Evolutionary conservation across 2,113 vertebrate species (phyloP).

Genomic region (Nannospalax galili): DNA sequence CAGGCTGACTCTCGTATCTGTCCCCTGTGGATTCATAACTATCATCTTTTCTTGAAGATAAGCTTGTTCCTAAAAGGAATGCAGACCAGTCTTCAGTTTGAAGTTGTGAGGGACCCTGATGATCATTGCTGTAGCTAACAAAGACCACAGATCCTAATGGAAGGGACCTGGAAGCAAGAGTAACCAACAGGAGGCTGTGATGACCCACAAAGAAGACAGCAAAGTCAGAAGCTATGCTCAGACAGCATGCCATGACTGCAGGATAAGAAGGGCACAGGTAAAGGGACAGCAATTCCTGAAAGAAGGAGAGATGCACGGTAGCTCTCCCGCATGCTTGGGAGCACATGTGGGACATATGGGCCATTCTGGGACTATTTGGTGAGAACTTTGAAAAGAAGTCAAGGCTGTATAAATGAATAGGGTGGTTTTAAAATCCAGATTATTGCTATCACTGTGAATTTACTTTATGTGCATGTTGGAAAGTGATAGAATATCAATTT

Average conservation of each 20-base stretch:
- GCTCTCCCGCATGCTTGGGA: neutral
- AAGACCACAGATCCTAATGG: neutral
- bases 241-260: neutral
- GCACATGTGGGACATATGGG: neutral
- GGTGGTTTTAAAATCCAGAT: neutral
- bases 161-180: neutral
- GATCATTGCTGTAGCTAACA: accelerated
- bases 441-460: neutral
- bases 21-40: neutral
- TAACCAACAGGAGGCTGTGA: neutral
- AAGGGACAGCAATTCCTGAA: neutral
- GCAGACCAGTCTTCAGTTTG: neutral
- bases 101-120: neutral
- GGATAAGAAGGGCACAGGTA: neutral
- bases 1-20: neutral
- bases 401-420: neutral
- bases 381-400: neutral
- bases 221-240: neutral
- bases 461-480: neutral
- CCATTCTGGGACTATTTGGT: neutral
- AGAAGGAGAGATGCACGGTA: neutral
- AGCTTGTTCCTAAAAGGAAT: neutral
- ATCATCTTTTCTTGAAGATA: neutral
- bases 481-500: neutral
- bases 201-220: neutral